These are phyloP conservation scores for Hippopotamus amphibius DNA, from an alignment of 2,113 vertebrate species.

Conservation along the genomic window DNA sequence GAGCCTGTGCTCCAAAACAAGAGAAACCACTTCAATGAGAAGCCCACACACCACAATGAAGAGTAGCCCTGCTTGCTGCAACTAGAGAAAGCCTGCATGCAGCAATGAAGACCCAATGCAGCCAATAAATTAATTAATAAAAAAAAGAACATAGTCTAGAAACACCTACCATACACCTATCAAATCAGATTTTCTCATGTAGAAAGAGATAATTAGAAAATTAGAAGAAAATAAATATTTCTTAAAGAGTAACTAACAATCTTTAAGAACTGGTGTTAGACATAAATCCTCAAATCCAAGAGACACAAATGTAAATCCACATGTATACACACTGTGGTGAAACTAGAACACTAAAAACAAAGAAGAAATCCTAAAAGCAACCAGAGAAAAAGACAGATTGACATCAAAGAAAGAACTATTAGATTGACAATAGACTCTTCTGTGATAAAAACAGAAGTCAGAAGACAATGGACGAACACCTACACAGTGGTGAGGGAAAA, in stretches of 20 bases:
- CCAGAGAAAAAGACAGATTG: background rate
- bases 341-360: background rate
- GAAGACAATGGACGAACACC: background rate
- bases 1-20: too few relatives aligned
- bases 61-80: too few relatives aligned
- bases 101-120: too few relatives aligned
- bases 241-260: background rate
- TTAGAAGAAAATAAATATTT: background rate
- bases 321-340: background rate
- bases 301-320: background rate
- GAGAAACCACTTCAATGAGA: too few relatives aligned
- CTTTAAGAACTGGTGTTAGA: conserved; percentile 7
- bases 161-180: background rate
- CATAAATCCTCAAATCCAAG: conserved; percentile 54
- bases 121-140: too few relatives aligned
- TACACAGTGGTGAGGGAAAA: background rate
- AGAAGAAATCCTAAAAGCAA: background rate
- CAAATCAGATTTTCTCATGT: background rate
- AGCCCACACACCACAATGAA: too few relatives aligned
- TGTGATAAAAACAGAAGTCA: background rate
- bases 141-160: background rate
- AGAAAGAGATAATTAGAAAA: background rate
- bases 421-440: background rate
- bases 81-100: too few relatives aligned
- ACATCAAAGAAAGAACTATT: background rate